These are phyloP conservation scores for Podarcis siculus DNA, from an alignment of 2,797 vertebrate species.

Conservation along the genomic window DNA sequence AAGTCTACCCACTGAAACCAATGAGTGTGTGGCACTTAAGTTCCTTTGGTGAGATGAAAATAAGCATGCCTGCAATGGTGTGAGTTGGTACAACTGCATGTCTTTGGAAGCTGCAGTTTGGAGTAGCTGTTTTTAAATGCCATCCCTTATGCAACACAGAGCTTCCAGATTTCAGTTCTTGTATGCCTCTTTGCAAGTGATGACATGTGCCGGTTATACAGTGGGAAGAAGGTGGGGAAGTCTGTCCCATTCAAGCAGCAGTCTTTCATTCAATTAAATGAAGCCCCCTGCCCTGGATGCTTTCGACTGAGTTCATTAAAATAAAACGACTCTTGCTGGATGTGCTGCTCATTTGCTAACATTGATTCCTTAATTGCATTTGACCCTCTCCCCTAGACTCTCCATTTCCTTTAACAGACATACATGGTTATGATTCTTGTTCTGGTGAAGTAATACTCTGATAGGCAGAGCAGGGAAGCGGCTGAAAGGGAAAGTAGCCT, in stretches of 20 bases:
- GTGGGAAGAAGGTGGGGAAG: neutral
- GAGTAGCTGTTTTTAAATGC: no score
- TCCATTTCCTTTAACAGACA: constrained; percentile 14
- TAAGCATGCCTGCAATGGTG: no score
- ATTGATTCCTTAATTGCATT: constrained; percentile 35
- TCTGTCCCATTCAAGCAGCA: neutral
- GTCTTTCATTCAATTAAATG: constrained; percentile 4
- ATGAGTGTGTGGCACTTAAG: no score
- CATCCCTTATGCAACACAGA: no score
- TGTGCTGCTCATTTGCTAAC: constrained; percentile 1
- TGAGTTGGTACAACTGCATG: no score
- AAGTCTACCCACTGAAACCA: no score
- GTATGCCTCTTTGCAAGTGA: neutral
- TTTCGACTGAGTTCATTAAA: constrained; percentile 30
- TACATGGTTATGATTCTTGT: neutral
- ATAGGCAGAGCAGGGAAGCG: neutral
- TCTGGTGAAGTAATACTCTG: neutral
- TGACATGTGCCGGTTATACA: neutral
- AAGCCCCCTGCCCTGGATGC: neutral
- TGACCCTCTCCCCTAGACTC: neutral
- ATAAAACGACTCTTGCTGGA: neutral
- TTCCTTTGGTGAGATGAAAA: no score
- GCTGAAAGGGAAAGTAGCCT: neutral
- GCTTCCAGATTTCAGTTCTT: no score
- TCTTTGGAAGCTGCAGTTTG: no score